A percentile compares a stretch with the other conserved stretches of the same genome.
phyloP scores from a whole-genome alignment of 2,797 vertebrate genomes.

The Rhodeus uyekii region DNA sequence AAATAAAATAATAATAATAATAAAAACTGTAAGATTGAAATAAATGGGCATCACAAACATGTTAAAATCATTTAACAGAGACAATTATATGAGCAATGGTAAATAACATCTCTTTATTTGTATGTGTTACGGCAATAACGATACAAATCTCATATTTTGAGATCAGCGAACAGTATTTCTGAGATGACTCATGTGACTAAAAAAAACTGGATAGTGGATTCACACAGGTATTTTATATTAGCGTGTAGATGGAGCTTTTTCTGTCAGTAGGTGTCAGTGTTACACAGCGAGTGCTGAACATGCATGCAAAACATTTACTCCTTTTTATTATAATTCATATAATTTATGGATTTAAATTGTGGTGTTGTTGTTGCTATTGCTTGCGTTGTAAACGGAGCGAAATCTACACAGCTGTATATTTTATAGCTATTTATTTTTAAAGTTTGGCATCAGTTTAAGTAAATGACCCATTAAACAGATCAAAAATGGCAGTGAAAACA shows the following conservation, averaged over 20 bases:
- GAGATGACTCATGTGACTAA: too few species aligned
- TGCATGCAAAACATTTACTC: too few species aligned
- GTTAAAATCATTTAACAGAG: too few species aligned
- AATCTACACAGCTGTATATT: neutral
- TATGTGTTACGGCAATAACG: too few species aligned
- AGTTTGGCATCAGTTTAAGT: neutral
- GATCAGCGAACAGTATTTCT: too few species aligned
- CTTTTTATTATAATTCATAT: neutral
- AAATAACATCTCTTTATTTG: too few species aligned
- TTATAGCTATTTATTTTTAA: neutral
- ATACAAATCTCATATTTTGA: too few species aligned
- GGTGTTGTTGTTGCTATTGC: neutral
- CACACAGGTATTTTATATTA: neutral
- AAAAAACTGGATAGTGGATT: too few species aligned
- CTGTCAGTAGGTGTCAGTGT: constrained; percentile 34
- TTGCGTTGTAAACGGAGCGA: neutral
- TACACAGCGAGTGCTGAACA: neutral
- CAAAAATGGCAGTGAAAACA: neutral
- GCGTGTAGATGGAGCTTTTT: constrained; percentile 33
- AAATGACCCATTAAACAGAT: neutral
- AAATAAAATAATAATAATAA: too few species aligned
- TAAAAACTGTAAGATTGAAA: too few species aligned
- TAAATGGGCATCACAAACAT: too few species aligned
- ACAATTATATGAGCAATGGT: too few species aligned
- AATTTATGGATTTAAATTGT: neutral